phyloP scores from a whole-genome alignment of 2,888 invertebrate genomes.

The Leucoptera coffeella region DNA sequence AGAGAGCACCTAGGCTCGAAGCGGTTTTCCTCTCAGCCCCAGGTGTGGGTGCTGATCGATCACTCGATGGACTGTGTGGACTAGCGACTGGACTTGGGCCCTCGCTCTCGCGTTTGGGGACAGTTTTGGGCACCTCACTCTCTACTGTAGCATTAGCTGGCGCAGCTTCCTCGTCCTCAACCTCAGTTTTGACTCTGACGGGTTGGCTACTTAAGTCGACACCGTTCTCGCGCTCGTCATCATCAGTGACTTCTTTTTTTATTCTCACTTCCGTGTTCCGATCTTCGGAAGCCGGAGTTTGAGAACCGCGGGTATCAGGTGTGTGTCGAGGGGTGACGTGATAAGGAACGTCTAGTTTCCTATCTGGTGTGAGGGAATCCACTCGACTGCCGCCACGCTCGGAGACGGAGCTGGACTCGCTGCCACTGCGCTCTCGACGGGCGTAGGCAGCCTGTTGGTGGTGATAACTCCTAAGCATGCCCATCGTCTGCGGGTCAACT shows the following conservation, averaged over 20 bases:
- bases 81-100: slow-evolving; percentile 54
- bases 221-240: slow-evolving; percentile 43
- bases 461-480: slow-evolving; percentile 70
- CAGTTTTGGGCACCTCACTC: slow-evolving; percentile 26
- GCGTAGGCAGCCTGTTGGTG: slow-evolving; percentile 57
- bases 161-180: slow-evolving; percentile 56
- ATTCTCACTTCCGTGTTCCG: slow-evolving; percentile 56
- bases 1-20: slow-evolving; percentile 74
- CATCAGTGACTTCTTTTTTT: slow-evolving; percentile 51
- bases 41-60: slow-evolving; percentile 68
- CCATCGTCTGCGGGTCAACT: slow-evolving; percentile 85
- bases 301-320: slow-evolving; percentile 59
- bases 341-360: slow-evolving; percentile 61
- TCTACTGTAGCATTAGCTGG: slow-evolving; percentile 29
- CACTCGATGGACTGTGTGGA: slow-evolving; percentile 72
- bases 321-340: slow-evolving; percentile 63
- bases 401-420: slow-evolving; percentile 84
- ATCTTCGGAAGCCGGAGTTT: slow-evolving; percentile 55
- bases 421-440: slow-evolving; percentile 76
- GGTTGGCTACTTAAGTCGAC: slow-evolving; percentile 34
- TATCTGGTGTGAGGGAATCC: slow-evolving; percentile 76
- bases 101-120: slow-evolving; percentile 48
- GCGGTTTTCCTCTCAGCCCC: slow-evolving; percentile 58
- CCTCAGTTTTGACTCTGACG: slow-evolving; percentile 59
- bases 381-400: slow-evolving; percentile 75